Evolutionary conservation across 1,140 invertebrate species (phyloP), one percentile per base, ranked within the genome.

Genomic region (Hirudo medicinalis): DNA sequence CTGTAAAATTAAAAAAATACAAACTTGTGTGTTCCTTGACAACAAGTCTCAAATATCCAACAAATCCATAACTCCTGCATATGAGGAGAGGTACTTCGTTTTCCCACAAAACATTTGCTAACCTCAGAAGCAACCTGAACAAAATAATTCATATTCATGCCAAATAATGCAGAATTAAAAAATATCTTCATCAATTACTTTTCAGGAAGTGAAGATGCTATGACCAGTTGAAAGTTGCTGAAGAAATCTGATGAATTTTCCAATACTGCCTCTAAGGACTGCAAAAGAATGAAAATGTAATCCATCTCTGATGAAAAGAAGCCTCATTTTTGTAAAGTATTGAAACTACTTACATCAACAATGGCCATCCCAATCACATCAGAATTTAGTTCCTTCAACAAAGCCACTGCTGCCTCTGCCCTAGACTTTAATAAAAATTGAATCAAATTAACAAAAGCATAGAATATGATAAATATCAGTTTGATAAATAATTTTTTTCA

Each of bases 341-440:
- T 63, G 4, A 25, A 63, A 11, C 9, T 0, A 69, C 74, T 73
- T 75, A 82, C 82, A 78, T 97, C 93, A 78, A 94, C 91, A 13
- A 97, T 89, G 78, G 89, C 92, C 82, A 94, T 90, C 6, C 94
- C 93, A 78, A 88, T 86, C 0, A 96, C 94, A 82, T 96, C 93
- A 27, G 89, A 86, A 86, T 98, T 98, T 70, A 97, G 82, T 82
- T 98, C 94, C 72, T 91, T 82, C 40, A 98, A 82, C 60, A 91
- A 83, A 75, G 91, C 87, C 67, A 89, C 89, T 5, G 90, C 87
- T 72, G 89, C 87, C 76, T 91, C 86, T 0, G 91, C 94, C 82
- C 93, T 86, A 25, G 90, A 89, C 79, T 83, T 76, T 55, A 20
- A 43, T 22, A n/a, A 49, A 49, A 17, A 17, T 49, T 49, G 11